These are phyloP conservation scores for Drosophila ohnishii DNA, from an alignment of 1,140 invertebrate genomes.

Conservation along the genomic window DNA sequence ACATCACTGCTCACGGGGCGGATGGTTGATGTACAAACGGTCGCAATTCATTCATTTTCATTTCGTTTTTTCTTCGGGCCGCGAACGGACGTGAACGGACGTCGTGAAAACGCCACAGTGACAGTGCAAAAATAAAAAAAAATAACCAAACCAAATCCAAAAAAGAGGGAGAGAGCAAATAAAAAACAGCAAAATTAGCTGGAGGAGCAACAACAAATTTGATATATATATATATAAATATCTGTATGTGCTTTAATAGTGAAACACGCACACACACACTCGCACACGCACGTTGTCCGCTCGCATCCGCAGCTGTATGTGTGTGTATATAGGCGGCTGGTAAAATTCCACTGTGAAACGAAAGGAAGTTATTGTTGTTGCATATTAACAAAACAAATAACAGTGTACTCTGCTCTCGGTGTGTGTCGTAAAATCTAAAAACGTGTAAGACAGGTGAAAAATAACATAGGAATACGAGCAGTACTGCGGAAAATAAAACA, in stretches of 20 bases:
- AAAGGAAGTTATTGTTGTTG: conserved; percentile 70
- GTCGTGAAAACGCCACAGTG: conserved; percentile 46
- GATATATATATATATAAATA: conserved; percentile 35
- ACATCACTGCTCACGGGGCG: too few species aligned
- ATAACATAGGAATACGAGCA: conserved; percentile 5
- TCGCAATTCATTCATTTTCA: conserved; percentile 43
- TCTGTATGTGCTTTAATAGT: conserved; percentile 57
- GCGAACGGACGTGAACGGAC: conserved; percentile 41
- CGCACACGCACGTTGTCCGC: conserved; percentile 17
- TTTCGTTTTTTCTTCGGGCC: conserved; percentile 56
- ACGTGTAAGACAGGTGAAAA: conserved; percentile 57
- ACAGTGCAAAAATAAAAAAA: conserved; percentile 52
- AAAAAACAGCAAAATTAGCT: conserved; percentile 53
- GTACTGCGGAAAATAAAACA: conserved; percentile 24
- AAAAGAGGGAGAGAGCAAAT: conserved; percentile 33
- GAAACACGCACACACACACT: conserved; percentile 52
- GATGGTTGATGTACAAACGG: conserved; percentile 1
- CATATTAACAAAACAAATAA: conserved; percentile 75
- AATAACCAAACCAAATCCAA: conserved; percentile 30
- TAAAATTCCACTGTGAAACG: conserved; percentile 76
- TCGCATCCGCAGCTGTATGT: conserved; percentile 39
- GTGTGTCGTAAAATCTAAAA: conserved; percentile 53
- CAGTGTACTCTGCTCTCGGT: conserved; percentile 21
- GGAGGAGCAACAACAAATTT: conserved; percentile 68
- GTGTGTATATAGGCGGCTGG: conserved; percentile 61